Evolutionary conservation across 2,113 vertebrate species (phyloP), one percentile per base, ranked within the genome.

Genomic region (Athene noctua): DNA sequence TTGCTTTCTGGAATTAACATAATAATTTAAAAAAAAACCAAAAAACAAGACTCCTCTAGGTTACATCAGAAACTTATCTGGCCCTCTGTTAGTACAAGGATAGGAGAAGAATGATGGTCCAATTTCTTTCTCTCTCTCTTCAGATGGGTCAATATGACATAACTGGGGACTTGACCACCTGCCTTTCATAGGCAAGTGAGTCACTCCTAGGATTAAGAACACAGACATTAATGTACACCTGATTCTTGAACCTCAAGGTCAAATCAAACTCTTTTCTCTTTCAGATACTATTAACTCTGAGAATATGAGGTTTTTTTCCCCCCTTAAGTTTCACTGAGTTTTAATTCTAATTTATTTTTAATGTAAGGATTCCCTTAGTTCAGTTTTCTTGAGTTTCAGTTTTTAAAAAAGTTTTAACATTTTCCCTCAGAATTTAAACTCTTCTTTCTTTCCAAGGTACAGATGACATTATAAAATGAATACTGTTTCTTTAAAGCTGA

Each of bases 401-500:
- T 86, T n/a, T 59, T 16, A 26, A 5, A 44, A 26, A 46, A 20
- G 9, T n/a, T 74, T 73, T 52, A 74, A 44, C 1, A 38, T 72
- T 51, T 78, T 15, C 38, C 61, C 62, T 62, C 46, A 79, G 70
- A 75, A 84, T 80, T 88, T 77, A 74, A 94, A 75, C 15, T 67
- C 10, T 70, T 73, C n/a, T 67, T 86, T 65, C 36, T 91, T 95
- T 54, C 9, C 63, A 72, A 96, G 78, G 44, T 55, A 90, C 80
- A 61, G 58, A 70, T 77, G 86, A 78, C 6, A 22, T 72, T 77
- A 87, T 57, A 94, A 97, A 93, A 83, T n/a, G 36, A 87, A 75
- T 62, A 63, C 63, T 96, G 55, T 90, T 80, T 80, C 95, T 97
- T 96, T 94, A 95, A 97, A 82, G 91, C 93, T 97, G 97, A 97